These are phyloP conservation scores for Lophius americanus DNA, from an alignment of 2,797 vertebrate species.

Conservation along the genomic window DNA sequence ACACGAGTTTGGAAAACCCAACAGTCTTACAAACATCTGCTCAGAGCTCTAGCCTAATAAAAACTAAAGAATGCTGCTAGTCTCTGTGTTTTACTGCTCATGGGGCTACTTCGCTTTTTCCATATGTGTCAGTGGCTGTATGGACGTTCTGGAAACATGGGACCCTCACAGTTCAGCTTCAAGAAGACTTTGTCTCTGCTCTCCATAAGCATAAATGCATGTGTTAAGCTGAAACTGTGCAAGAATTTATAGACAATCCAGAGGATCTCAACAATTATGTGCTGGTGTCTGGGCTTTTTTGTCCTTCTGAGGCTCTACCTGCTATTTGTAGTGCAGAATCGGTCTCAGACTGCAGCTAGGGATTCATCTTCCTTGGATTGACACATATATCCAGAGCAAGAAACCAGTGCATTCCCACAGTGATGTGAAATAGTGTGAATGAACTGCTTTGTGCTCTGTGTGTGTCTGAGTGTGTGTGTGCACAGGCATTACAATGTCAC, in stretches of 20 bases:
- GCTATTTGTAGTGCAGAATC: constrained; percentile 46
- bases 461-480: constrained; percentile 17
- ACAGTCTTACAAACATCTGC: constrained; percentile 65
- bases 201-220: constrained; percentile 44
- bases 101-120: constrained; percentile 74
- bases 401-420: constrained; percentile 62
- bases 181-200: constrained; percentile 12
- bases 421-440: constrained; percentile 73
- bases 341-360: constrained; percentile 52
- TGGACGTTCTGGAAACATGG: constrained; percentile 39
- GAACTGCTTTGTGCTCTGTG: constrained; percentile 41
- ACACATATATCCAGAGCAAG: constrained; percentile 64
- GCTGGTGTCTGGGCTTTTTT: constrained; percentile 29
- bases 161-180: constrained; percentile 32
- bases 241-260: constrained; percentile 7
- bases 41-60: constrained; percentile 64
- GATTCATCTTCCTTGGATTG: constrained; percentile 70
- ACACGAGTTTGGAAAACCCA: constrained; percentile 29
- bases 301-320: constrained; percentile 31
- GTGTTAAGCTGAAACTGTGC: constrained; percentile 19
- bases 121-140: constrained; percentile 58
- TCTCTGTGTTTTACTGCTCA: constrained; percentile 62
- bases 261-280: constrained; percentile 8
- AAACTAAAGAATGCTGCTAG: constrained; percentile 67
- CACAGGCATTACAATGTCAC: constrained; percentile 74